Base-by-base conservation (phyloP, 2,888 invertebrate genomes). In the Aelia acuminata region DNA sequence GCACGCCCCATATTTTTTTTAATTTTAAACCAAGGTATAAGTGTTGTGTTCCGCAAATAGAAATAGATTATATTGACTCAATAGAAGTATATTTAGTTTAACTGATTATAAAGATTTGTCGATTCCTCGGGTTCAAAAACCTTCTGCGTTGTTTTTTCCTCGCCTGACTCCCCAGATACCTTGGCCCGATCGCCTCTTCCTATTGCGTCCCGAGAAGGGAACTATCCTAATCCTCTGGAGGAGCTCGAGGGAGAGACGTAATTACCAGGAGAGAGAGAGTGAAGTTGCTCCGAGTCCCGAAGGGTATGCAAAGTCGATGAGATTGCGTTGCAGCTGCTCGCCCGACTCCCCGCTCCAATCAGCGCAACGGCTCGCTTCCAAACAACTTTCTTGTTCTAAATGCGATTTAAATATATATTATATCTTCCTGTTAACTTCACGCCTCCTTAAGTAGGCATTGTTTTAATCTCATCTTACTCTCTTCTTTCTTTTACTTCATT, bases 261-360 rank as follows among this genome's bases (percentile, higher is more conserved):
- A 53, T 53, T 53, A 53, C 53, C n/a, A 8, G 3, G 53, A 53
- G 53, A 5, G 49, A 4, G 43, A 43, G n/a, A 43, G 43, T 43
- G 10, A 10, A 43, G 10, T 43, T n/a, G 10, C 10, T 11, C 15
- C 15, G 48, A 13, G 50, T 53, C 53, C 53, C 53, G 22, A 20
- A 70, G 35, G 70, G 18, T 70, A 70, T 70, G 70, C 70, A 70
- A 70, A 70, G 70, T 70, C 35, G 70, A 70, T 70, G 70, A 70
- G 70, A 70, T 70, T 70, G 70, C 35, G 13, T 18, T 10, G 2
- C 70, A 70, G 70, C 31, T 70, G 70, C 11, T n/a, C n/a, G n/a
- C 22, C 53, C 53, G 1, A 4, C 31, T 70, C 70, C 70, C 70
- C 13, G 1, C 18, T 70, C 31, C 70, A 70, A 70, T 70, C 70